Percentiles rank a stretch among this genome's conserved stretches.
phyloP scores from a whole-genome alignment of 2,888 invertebrate genomes.

The Quadriops clusia region DNA sequence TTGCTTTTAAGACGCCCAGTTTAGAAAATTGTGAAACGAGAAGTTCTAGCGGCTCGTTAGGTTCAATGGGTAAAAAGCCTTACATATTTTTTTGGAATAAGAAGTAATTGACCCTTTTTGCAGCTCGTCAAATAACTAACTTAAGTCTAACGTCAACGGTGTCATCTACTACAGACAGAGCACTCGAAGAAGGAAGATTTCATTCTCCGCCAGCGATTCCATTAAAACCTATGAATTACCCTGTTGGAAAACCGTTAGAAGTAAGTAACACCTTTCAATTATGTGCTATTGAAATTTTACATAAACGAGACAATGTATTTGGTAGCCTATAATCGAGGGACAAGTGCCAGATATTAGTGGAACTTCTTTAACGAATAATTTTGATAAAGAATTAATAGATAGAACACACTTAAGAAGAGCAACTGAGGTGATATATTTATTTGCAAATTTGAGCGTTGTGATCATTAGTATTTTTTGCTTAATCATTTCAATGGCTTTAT shows the following conservation, averaged over 20 bases:
- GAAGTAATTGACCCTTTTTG: slow-evolving; percentile 9
- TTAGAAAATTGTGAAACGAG: slow-evolving; percentile 55
- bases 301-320: too few relatives aligned
- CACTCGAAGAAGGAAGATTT: slow-evolving; percentile 51
- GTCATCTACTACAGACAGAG: slow-evolving; percentile 40
- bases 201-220: slow-evolving; percentile 23
- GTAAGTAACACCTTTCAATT: slow-evolving; percentile 47
- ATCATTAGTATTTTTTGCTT: too few relatives aligned
- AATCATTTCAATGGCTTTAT: too few relatives aligned
- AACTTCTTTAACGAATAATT: too few relatives aligned
- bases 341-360: too few relatives aligned
- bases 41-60: slow-evolving; percentile 44
- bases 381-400: too few relatives aligned
- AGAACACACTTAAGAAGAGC: too few relatives aligned
- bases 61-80: slow-evolving; percentile 43
- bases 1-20: slow-evolving; percentile 76
- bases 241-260: slow-evolving; percentile 72
- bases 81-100: slow-evolving; percentile 5
- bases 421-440: too few relatives aligned
- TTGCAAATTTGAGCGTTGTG: too few relatives aligned
- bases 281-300: too few relatives aligned
- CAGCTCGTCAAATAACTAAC: slow-evolving; percentile 26
- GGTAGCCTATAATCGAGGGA: too few relatives aligned
- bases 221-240: slow-evolving; percentile 46
- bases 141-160: slow-evolving; percentile 34